These are phyloP conservation scores for Martes martes DNA, from an alignment of 2,113 vertebrate species.

Conservation along the genomic window DNA sequence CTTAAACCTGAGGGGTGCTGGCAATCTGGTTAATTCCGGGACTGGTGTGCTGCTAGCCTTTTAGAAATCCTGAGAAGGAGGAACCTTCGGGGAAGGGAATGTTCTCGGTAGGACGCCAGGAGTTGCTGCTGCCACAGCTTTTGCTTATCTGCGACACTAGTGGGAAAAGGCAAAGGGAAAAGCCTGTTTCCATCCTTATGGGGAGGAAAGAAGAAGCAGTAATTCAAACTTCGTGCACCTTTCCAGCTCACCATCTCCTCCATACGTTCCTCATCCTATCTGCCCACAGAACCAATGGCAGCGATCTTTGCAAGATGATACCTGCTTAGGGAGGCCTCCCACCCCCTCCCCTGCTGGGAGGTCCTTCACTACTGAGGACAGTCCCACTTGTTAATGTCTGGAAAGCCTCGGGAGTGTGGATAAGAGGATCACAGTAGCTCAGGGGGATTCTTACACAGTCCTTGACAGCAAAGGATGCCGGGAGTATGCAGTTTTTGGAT, in stretches of 20 bases:
- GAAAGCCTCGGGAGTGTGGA: background rate
- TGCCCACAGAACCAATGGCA: background rate
- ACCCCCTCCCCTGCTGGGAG: too few species aligned
- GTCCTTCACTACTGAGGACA: background rate
- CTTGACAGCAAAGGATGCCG: background rate
- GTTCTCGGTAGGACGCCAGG: accelerated
- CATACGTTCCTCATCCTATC: background rate
- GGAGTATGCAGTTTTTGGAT: background rate
- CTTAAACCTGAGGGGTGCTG: background rate
- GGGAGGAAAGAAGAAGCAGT: background rate
- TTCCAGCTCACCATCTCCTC: background rate
- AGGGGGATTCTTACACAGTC: background rate
- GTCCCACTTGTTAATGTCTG: background rate
- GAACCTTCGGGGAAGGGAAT: background rate
- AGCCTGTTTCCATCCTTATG: background rate
- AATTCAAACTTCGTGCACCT: background rate
- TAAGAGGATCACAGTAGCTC: background rate
- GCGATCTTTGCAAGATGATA: background rate
- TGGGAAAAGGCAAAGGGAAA: background rate
- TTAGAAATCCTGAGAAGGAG: background rate
- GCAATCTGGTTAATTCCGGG: background rate
- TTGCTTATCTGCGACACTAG: background rate
- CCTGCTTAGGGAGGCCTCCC: background rate
- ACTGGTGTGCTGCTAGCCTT: background rate
- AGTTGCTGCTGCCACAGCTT: background rate